phyloP scores from a whole-genome alignment of 2,888 invertebrate genomes.

The Xestia sexstrigata region DNA sequence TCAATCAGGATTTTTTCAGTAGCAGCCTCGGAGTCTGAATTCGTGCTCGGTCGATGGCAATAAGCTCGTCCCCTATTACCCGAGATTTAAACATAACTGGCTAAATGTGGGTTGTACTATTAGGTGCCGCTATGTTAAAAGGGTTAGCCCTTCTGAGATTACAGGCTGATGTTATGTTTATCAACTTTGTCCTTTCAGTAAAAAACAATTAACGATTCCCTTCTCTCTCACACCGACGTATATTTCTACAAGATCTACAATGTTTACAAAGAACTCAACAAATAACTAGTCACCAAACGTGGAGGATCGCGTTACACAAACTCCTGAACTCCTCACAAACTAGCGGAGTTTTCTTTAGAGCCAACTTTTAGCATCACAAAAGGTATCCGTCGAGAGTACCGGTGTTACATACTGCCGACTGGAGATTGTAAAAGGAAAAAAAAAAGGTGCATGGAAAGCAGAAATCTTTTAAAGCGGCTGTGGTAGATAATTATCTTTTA shows the following conservation, averaged over 20 bases:
- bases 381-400: slow-evolving; percentile 28
- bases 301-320: slow-evolving; percentile 28
- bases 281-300: slow-evolving; percentile 34
- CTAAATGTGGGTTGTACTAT: too few species aligned
- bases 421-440: slow-evolving; percentile 28
- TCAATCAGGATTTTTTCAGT: too few species aligned
- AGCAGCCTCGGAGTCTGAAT: too few species aligned
- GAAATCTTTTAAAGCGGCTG: background rate
- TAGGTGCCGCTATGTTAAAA: too few species aligned
- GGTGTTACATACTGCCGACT: slow-evolving; percentile 7
- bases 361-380: slow-evolving; percentile 46
- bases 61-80: too few species aligned
- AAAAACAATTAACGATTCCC: slow-evolving; percentile 11
- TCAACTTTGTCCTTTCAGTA: background rate
- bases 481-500: background rate
- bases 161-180: background rate
- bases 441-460: slow-evolving; percentile 5
- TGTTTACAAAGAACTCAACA: slow-evolving; percentile 39
- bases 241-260: slow-evolving; percentile 30
- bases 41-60: too few species aligned
- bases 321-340: slow-evolving; percentile 24
- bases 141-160: too few species aligned
- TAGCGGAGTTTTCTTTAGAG: slow-evolving; percentile 19
- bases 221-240: background rate
- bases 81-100: too few species aligned